A percentile compares a stretch with the other conserved stretches of the same genome.
phyloP scores from a whole-genome alignment of 92 coral and sea anemone genomes.

The Metridium senile region DNA sequence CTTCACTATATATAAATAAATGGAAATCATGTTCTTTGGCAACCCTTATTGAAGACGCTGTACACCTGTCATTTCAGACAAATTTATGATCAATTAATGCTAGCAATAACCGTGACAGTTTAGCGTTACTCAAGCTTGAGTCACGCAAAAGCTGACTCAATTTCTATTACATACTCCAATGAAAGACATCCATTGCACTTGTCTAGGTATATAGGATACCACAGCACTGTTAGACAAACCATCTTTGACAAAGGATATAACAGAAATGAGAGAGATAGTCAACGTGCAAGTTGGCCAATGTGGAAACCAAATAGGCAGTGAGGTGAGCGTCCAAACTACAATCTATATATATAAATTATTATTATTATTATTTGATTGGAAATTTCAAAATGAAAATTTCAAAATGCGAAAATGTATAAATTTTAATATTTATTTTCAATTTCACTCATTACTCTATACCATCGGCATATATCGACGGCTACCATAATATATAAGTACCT shows the following conservation, averaged over 20 bases:
- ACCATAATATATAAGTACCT: no score
- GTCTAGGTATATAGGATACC: no score
- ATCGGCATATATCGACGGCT: no score
- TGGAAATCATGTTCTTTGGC: not conserved
- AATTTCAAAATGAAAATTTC: no score
- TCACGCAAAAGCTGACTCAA: not conserved
- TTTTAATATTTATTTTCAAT: no score
- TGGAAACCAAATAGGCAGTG: constrained; percentile 37
- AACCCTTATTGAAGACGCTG: not conserved
- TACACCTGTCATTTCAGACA: not conserved
- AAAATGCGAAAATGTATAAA: no score
- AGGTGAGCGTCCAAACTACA: constrained; percentile 9
- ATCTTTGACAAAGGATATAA: no score
- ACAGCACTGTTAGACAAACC: no score
- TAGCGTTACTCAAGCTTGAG: not conserved
- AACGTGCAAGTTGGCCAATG: constrained; percentile 42
- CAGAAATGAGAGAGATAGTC: constrained; percentile 33
- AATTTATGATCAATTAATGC: no score
- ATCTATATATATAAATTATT: not conserved
- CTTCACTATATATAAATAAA: no score
- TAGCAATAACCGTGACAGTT: not conserved
- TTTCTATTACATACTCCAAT: not conserved
- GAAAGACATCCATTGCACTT: not conserved
- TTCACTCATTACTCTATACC: no score
- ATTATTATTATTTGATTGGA: not conserved